phyloP scores from a whole-genome alignment of 2,888 invertebrate genomes.

The Abrostola tripartita region DNA sequence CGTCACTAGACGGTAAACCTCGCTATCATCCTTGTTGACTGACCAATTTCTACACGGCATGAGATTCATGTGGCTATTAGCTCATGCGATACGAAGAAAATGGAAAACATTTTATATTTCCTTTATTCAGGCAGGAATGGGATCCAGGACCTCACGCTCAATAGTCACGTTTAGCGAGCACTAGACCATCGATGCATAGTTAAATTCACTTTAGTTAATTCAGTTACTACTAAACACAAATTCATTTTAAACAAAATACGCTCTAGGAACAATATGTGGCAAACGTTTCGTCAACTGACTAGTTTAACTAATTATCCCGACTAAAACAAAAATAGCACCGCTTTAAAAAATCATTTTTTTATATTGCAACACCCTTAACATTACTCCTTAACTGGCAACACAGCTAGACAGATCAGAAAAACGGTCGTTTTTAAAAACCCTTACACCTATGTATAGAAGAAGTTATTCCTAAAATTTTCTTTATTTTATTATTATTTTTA shows the following conservation, averaged over 20 bases:
- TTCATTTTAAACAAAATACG: constrained; percentile 28
- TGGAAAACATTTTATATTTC: too few species aligned
- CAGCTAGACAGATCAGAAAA: constrained; percentile 50
- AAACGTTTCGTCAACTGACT: constrained; percentile 50
- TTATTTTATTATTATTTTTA: constrained; percentile 47
- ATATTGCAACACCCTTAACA: constrained; percentile 68
- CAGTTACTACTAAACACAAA: constrained; percentile 15
- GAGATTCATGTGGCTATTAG: too few species aligned
- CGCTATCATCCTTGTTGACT: too few species aligned
- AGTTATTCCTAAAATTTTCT: constrained; percentile 42
- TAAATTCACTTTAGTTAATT: background rate
- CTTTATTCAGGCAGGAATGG: too few species aligned
- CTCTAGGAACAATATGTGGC: constrained; percentile 56
- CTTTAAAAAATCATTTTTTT: constrained; percentile 53
- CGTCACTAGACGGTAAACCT: too few species aligned
- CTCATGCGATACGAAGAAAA: too few species aligned
- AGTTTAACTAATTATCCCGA: constrained; percentile 46
- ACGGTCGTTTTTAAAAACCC: constrained; percentile 37
- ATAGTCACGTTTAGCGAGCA: too few species aligned
- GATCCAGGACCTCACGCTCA: too few species aligned
- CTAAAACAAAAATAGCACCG: constrained; percentile 59
- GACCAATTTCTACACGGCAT: too few species aligned
- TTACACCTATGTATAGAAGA: constrained; percentile 55
- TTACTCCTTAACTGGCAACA: constrained; percentile 51
- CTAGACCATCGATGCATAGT: background rate